Base-by-base conservation (phyloP, 2,113 vertebrate species). In the Otis tarda region DNA sequence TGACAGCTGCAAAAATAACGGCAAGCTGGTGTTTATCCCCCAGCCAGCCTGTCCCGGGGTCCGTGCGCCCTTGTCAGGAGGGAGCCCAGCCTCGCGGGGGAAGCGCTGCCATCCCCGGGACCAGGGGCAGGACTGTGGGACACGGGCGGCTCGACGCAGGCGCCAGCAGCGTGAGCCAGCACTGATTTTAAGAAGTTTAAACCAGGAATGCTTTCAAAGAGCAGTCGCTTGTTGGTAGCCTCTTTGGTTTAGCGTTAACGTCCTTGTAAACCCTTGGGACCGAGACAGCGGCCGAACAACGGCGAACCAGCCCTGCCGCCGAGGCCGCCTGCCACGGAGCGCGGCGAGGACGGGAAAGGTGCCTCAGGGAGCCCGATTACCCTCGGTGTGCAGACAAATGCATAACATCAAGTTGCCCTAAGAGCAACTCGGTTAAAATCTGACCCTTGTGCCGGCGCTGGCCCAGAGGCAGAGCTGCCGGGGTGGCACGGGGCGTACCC, bases 81-180 rank as follows among this genome's bases (percentile, higher is more conserved):
- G 50, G 35, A 78, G 43, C 30, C 30, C 30, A 9, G 49, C n/a
- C 22, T 27, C 7, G 41, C 12, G 35, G 27, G 16, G 12, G 4
- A 16, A 27, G 64, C 69, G 17, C 31, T n/a, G 65, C 28, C 56
- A 5, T 1, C 17, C 9, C n/a, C 24, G 37, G 43, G 27, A 16
- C 27, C 53, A 35, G 52, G 17, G 28, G 19, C 3, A 8, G 33
- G 6, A 35, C 47, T 83, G 56, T 33, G 14, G 68, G 53, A 37
- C 18, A 3, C 0, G 3, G 35, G 68, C 1, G 0, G 9, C 45
- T 37, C 1, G 1, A 7, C 2, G 4, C 7, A 31, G 30, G 25
- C 12, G 22, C 10, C 63, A 25, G n/a, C 37, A 81, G 75, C 41
- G 27, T 10, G n/a, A 31, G 18, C 35, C 89, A 33, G 14, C 4